A percentile compares a stretch with the other conserved stretches of the same genome.
phyloP scores from a whole-genome alignment of 2,888 invertebrate species.

The Tolmerus cingulatus region DNA sequence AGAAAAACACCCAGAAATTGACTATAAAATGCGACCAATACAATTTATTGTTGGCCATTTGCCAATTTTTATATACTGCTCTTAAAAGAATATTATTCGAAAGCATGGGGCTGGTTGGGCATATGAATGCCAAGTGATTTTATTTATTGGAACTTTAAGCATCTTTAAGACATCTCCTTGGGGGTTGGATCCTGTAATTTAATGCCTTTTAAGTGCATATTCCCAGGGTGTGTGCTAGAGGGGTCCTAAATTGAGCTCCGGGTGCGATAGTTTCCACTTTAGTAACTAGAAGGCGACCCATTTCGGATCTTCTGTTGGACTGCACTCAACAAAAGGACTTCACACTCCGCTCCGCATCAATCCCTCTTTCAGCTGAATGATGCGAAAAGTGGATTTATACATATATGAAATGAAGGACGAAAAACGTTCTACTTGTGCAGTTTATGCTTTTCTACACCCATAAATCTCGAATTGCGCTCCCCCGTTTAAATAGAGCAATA shows the following conservation, averaged over 20 bases:
- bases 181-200: background rate
- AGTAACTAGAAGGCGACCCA: background rate
- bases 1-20: background rate
- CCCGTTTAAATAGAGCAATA: background rate
- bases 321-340: background rate
- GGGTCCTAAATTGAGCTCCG: background rate
- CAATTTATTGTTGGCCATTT: conserved; percentile 8
- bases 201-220: background rate
- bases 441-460: background rate
- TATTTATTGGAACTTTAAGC: background rate
- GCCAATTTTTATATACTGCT: conserved; percentile 13
- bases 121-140: background rate
- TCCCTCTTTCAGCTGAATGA: background rate
- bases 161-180: background rate
- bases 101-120: background rate
- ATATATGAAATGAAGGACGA: background rate
- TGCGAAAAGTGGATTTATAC: background rate
- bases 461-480: background rate
- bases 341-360: background rate
- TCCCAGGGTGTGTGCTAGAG: background rate
- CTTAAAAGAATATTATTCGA: background rate
- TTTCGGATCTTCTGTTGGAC: background rate
- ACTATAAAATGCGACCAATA: conserved; percentile 2
- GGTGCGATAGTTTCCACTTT: background rate
- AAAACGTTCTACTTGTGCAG: background rate